Conservation (phyloP, 2,797 vertebrate species). For the Scyliorhinus canicula region DNA sequence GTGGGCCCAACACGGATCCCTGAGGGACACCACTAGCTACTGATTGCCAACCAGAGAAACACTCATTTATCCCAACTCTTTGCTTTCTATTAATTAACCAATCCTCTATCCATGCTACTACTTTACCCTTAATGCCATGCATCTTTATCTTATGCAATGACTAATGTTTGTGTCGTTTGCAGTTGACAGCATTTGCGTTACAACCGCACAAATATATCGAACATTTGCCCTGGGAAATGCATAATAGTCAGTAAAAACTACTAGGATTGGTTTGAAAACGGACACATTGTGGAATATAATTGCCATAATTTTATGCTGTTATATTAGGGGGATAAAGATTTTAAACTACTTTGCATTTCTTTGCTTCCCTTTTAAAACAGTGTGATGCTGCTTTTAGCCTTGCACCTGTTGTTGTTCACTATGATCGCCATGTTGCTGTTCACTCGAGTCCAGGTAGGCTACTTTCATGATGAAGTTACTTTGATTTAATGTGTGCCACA, state of each 20-base stretch:
- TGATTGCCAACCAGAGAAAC: too few species aligned
- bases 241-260: background rate
- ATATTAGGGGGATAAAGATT: background rate
- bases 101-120: too few species aligned
- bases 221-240: background rate
- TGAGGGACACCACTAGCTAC: too few species aligned
- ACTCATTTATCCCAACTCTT: too few species aligned
- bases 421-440: conserved; percentile 93
- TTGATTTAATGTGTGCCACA: background rate
- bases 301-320: background rate
- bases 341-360: background rate
- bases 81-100: too few species aligned
- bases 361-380: conserved; percentile 50
- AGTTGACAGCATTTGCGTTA: background rate
- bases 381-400: conserved; percentile 74
- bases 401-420: conserved; percentile 85
- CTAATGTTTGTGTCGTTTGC: background rate
- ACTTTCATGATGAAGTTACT: background rate
- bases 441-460: conserved; percentile 67
- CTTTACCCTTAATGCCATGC: too few species aligned
- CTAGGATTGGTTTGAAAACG: background rate
- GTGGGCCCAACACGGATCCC: too few species aligned
- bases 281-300: background rate
- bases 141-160: too few species aligned
- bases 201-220: background rate